Percentiles rank a stretch among this genome's conserved stretches.
phyloP scores from a whole-genome alignment of 2,797 vertebrate genomes.

The Lophotriccus pileatus region DNA sequence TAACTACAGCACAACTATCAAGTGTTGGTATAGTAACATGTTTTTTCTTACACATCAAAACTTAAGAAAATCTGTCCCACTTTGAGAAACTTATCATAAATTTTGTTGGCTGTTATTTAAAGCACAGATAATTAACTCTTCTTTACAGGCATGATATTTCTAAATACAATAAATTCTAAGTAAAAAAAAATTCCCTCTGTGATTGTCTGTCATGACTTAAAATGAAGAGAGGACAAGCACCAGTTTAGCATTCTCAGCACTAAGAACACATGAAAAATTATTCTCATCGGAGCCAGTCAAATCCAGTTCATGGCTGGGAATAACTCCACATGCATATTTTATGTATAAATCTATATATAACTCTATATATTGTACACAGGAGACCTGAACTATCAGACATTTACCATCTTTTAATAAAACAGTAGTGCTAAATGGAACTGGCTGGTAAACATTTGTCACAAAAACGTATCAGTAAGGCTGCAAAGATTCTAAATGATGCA shows the following conservation, averaged over 20 bases:
- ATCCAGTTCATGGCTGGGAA: slow-evolving; percentile 57
- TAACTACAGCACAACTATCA: background rate
- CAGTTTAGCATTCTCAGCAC: slow-evolving; percentile 47
- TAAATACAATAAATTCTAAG: slow-evolving; percentile 58
- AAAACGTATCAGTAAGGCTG: slow-evolving; percentile 48
- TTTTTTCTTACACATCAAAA: background rate
- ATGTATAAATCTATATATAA: slow-evolving; percentile 72
- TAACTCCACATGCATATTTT: slow-evolving; percentile 67
- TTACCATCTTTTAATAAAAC: slow-evolving; percentile 69
- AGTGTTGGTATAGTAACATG: background rate
- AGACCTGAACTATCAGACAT: slow-evolving; percentile 69
- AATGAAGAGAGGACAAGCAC: slow-evolving; percentile 60
- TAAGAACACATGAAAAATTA: slow-evolving; percentile 59
- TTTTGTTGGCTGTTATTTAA: slow-evolving; percentile 53
- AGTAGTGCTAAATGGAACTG: slow-evolving; percentile 53
- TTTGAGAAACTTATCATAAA: slow-evolving; percentile 38
- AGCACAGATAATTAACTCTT: slow-evolving; percentile 65
- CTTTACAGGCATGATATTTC: slow-evolving; percentile 41
- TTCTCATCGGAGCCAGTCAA: slow-evolving; percentile 47
- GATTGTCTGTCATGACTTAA: slow-evolving; percentile 61
- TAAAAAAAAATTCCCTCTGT: slow-evolving; percentile 26
- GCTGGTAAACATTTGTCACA: slow-evolving; percentile 54
- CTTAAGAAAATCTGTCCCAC: slow-evolving; percentile 22
- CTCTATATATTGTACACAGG: slow-evolving; percentile 59
- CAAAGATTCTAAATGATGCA: slow-evolving; percentile 37